These are phyloP conservation scores for Alviniconcha strummeri DNA, from an alignment of 2,888 invertebrate species.

Conservation along the genomic window DNA sequence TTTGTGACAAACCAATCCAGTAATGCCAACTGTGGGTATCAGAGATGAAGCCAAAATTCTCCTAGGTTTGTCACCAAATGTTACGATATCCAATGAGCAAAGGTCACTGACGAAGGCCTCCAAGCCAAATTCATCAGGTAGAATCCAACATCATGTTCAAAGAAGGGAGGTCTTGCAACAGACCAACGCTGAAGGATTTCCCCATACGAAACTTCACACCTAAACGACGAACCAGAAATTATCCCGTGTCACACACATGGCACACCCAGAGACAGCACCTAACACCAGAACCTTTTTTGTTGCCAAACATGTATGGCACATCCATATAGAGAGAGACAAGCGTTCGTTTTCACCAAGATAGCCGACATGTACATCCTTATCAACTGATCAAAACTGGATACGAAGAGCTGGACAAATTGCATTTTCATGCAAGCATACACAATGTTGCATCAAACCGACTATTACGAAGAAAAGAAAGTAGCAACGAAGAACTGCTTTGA, in stretches of 20 bases:
- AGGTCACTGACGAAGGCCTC: neutral
- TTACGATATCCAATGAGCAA: neutral
- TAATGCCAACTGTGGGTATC: neutral
- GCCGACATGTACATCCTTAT: slow-evolving; percentile 11
- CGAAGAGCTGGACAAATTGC: slow-evolving; percentile 8
- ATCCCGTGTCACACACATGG: no score
- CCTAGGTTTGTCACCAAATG: neutral
- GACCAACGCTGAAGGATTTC: neutral
- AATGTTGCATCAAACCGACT: slow-evolving; percentile 9
- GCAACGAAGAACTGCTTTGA: slow-evolving; percentile 17
- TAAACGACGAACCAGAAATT: no score
- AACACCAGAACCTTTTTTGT: no score
- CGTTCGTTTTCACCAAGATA: neutral
- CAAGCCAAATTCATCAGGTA: neutral
- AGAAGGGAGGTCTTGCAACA: neutral
- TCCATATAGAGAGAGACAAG: neutral
- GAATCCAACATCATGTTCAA: neutral
- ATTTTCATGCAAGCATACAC: slow-evolving; percentile 6
- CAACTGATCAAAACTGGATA: slow-evolving; percentile 13
- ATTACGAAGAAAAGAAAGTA: neutral
- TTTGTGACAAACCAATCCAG: no score
- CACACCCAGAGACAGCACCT: no score
- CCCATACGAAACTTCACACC: neutral
- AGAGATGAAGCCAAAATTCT: neutral
- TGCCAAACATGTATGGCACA: neutral